These are phyloP conservation scores for Natrix natrix DNA, from an alignment of 2,797 vertebrate genomes.

Conservation along the genomic window DNA sequence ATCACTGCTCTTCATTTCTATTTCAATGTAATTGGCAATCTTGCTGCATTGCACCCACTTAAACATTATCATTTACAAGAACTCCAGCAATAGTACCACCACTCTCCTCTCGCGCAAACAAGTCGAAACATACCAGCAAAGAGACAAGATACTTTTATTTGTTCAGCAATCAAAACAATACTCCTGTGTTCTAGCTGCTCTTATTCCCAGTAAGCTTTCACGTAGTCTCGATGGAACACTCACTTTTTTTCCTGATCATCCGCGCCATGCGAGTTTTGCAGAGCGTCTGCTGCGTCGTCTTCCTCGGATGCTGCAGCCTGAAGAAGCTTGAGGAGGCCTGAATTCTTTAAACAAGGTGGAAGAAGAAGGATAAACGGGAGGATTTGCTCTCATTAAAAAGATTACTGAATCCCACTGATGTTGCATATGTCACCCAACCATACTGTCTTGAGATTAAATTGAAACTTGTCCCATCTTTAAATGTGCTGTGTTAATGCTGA, in stretches of 20 bases:
- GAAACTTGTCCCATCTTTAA: background rate
- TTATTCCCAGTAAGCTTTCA: background rate
- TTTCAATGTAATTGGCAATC: background rate
- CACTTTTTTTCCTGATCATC: constrained; percentile 74
- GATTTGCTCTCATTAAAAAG: constrained; percentile 27
- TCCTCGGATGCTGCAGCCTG: constrained; percentile 58
- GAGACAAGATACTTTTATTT: background rate
- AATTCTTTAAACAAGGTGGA: constrained; percentile 62
- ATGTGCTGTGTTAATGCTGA: accelerated
- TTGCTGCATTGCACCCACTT: background rate
- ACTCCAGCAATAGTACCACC: background rate
- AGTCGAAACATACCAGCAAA: background rate
- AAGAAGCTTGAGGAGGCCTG: constrained; percentile 71
- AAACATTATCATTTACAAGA: background rate
- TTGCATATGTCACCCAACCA: background rate
- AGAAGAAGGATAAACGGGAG: background rate
- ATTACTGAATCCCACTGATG: background rate
- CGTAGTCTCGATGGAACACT: constrained; percentile 2
- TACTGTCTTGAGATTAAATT: background rate
- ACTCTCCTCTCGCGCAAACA: background rate
- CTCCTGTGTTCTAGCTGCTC: background rate
- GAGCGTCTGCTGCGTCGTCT: constrained; percentile 41
- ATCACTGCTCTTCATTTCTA: background rate
- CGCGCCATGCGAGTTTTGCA: constrained; percentile 42
- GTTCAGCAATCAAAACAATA: background rate